phyloP scores from a whole-genome alignment of 2,888 invertebrate genomes.

The Caenorhabditis angaria region DNA sequence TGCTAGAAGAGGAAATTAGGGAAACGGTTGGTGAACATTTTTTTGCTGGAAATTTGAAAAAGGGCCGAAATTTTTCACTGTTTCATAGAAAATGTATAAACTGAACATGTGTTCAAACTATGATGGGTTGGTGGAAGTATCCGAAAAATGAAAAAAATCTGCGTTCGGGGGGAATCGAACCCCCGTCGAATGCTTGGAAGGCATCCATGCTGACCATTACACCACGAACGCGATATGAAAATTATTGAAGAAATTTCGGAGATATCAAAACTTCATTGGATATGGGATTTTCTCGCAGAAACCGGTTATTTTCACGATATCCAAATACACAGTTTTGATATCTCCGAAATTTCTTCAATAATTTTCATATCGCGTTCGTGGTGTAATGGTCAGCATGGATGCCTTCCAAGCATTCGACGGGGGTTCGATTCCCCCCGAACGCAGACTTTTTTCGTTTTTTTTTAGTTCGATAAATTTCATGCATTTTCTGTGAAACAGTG shows the following conservation, averaged over 20 bases:
- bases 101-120: no score
- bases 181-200: constrained; percentile 59
- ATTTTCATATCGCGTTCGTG: constrained; percentile 41
- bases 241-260: background rate
- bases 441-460: constrained; percentile 18
- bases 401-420: constrained; percentile 59
- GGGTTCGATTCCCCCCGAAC: constrained; percentile 57
- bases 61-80: no score
- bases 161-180: constrained; percentile 56
- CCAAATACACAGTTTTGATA: background rate
- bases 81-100: background rate
- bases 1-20: no score
- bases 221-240: constrained; percentile 44
- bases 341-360: background rate
- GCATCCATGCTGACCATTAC: constrained; percentile 59
- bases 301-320: no score
- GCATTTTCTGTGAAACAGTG: no score
- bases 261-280: background rate
- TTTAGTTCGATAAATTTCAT: background rate
- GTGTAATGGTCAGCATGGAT: constrained; percentile 60
- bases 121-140: background rate
- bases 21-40: no score
- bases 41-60: no score
- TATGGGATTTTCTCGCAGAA: background rate
- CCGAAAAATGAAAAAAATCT: constrained; percentile 9